A percentile compares a stretch with the other conserved stretches of the same genome.
phyloP scores from a whole-genome alignment of 2,797 vertebrate species.

The Alfaro cultratus region DNA sequence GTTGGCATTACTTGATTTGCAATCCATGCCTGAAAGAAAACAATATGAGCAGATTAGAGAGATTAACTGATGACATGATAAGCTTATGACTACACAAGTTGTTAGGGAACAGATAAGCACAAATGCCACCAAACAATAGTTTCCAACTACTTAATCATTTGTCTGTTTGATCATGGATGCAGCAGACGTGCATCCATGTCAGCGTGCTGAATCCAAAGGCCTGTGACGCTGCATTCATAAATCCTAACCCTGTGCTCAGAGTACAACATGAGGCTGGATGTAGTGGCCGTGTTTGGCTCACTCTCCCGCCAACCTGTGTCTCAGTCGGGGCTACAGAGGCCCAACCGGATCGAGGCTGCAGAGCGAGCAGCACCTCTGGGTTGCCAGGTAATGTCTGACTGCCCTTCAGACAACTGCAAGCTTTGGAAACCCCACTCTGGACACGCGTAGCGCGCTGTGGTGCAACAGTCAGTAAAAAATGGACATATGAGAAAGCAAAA shows the following conservation, averaged over 20 bases:
- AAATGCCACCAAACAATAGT: background rate
- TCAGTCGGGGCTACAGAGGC: constrained; percentile 41
- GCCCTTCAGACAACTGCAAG: background rate
- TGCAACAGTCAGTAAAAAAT: accelerated
- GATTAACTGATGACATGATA: background rate
- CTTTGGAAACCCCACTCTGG: accelerated
- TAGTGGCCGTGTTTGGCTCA: constrained; percentile 48
- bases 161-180: background rate
- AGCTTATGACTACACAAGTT: background rate
- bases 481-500: background rate
- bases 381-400: constrained; percentile 17
- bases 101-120: background rate
- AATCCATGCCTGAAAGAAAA: constrained; percentile 86
- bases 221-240: background rate
- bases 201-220: background rate
- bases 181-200: background rate
- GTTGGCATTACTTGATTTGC: constrained; percentile 82
- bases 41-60: background rate
- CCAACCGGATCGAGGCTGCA: constrained; percentile 24
- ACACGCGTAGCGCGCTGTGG: background rate
- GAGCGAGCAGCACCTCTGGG: constrained; percentile 1
- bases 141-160: background rate
- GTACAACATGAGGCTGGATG: background rate
- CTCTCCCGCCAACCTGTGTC: constrained; percentile 80
- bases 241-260: background rate